Evolutionary conservation across 2,113 vertebrate genomes (phyloP), one percentile per base, ranked within the genome.

Genomic region (Brachirus orientalis): DNA sequence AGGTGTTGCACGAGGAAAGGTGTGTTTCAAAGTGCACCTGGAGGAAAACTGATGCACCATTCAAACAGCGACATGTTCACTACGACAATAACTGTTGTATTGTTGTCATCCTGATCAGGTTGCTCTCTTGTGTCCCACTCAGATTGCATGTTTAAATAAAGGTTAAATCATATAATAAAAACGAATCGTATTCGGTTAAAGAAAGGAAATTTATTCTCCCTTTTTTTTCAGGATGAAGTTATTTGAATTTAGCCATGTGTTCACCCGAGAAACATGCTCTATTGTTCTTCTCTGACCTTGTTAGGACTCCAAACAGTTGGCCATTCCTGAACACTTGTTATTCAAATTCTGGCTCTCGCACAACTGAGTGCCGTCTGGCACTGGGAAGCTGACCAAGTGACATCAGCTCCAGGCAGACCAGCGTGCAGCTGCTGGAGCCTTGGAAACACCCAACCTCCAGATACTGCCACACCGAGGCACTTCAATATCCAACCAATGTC

Each of bases 331-430:
- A 79, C 73, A 82, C 78, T 91, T 91, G 85, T 87, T 83, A 90
- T 91, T 92, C 81, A 90, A 88, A 92, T 90, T 85, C 60, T 78
- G 81, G 75, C 83, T 80, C 75, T 79, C 74, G 82, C 55, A 44
- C 69, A 67, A 20, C 68, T 22, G 75, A 70, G 85, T 48, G 80
- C 80, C 80, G 63, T 81, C 80, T 85, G 80, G 66, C 65, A 71
- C 72, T 51, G 83, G 69, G 79, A 67, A 54, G 40, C 65, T 28
- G 80, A 89, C 86, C 88, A 84, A 79, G 79, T 71, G 51, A 72
- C 59, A 44, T 20, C 75, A 75, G 71, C 59, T 79, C 82, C 85
- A 71, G 82, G 73, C 68, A 70, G 82, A 80, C 63, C 77, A 48
- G 59, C 78, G 11, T 14, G 82, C 87, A 90, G 90, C 92, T 90